Conservation (phyloP, 2,113 vertebrate genomes). For the Carassius gibelio region DNA sequence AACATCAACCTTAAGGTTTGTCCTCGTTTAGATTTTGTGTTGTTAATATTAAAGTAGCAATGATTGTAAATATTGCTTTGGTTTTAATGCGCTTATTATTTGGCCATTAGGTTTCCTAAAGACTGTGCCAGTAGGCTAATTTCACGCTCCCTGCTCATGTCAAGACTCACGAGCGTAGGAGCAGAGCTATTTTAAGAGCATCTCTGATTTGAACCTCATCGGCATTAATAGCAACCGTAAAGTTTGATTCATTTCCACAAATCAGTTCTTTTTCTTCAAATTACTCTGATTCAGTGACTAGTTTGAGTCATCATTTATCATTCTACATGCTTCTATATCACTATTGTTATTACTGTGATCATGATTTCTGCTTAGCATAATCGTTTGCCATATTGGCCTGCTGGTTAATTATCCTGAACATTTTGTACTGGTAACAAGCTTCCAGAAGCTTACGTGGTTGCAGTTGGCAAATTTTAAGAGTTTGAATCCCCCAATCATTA, state of each 20-base stretch:
- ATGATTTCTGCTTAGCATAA: too few relatives aligned
- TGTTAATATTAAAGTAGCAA: not conserved
- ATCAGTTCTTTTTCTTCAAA: not conserved
- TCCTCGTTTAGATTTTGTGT: not conserved
- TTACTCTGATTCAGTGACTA: not conserved
- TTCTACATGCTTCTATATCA: too few relatives aligned
- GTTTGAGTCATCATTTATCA: not conserved
- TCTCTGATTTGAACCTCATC: not conserved
- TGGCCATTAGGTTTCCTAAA: not conserved
- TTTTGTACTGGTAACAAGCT: too few relatives aligned
- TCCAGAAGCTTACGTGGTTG: too few relatives aligned
- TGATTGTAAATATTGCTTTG: not conserved
- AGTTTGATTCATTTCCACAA: not conserved
- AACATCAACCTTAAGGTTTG: not conserved
- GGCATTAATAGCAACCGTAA: not conserved
- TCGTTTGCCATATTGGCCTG: too few relatives aligned
- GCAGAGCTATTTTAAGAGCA: not conserved
- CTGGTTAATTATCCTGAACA: too few relatives aligned
- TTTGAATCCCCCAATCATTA: too few relatives aligned
- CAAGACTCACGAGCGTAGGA: not conserved
- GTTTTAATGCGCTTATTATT: constrained; percentile 19
- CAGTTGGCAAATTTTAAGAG: too few relatives aligned
- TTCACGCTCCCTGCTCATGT: constrained; percentile 8
- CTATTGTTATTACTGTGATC: too few relatives aligned
- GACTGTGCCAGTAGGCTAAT: not conserved